These are phyloP conservation scores for Myanophis thanlyinensis DNA, from an alignment of 2,113 vertebrate genomes.

Conservation along the genomic window DNA sequence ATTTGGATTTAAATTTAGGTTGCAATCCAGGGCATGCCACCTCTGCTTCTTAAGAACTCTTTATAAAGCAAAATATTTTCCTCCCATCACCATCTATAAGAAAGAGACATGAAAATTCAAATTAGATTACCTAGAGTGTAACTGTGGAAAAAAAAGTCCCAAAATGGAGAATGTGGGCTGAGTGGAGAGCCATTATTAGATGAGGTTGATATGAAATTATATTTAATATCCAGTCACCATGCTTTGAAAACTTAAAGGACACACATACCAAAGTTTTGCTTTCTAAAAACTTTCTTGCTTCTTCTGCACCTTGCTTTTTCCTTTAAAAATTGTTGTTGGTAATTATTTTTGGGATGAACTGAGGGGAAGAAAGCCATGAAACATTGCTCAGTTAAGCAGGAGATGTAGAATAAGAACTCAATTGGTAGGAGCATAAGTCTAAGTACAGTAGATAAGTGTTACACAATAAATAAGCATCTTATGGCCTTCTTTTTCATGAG, in stretches of 20 bases:
- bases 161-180: not conserved
- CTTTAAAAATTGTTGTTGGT: not conserved
- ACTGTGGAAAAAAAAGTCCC: not conserved
- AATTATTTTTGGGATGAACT: not conserved
- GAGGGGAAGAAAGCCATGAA: not conserved
- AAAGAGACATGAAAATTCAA: not conserved
- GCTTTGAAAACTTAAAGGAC: not conserved
- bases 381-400: not conserved
- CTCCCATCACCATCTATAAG: not conserved
- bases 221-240: not conserved
- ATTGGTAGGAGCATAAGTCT: not conserved
- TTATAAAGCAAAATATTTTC: not conserved
- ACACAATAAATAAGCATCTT: not conserved
- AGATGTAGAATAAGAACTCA: not conserved
- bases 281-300: not conserved
- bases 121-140: not conserved
- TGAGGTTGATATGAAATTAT: not conserved
- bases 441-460: not conserved
- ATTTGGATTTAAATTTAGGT: not conserved
- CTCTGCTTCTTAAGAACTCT: not conserved
- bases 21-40: not conserved
- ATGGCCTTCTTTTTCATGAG: not conserved
- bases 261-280: not conserved
- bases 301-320: not conserved
- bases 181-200: not conserved